Evolutionary conservation across 2,888 invertebrate genomes (phyloP).

Genomic region (Clunio marinus): DNA sequence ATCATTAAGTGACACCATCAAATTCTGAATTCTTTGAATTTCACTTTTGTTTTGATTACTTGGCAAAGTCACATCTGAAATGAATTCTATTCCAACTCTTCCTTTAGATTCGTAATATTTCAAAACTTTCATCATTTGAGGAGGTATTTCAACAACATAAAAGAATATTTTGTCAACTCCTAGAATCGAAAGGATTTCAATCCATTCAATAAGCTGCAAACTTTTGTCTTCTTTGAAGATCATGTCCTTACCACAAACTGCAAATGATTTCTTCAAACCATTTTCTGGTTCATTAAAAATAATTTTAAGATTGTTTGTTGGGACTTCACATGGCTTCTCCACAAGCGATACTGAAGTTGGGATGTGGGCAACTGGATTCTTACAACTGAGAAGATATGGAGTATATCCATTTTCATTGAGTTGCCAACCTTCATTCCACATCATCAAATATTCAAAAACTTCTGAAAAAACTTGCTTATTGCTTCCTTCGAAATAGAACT

Average conservation of each 20-base stretch:
- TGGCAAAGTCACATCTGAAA: neutral
- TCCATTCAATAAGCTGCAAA: constrained; percentile 14
- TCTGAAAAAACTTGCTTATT: neutral
- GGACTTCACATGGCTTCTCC: neutral
- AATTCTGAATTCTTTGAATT: constrained; percentile 1
- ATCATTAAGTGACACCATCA: neutral
- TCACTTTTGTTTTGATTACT: neutral
- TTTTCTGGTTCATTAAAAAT: neutral
- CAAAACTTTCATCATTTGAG: neutral
- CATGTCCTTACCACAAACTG: neutral
- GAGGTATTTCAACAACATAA: neutral
- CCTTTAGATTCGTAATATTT: neutral
- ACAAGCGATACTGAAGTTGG: constrained; percentile 10
- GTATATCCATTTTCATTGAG: neutral
- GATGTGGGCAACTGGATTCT: neutral
- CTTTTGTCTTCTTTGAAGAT: neutral
- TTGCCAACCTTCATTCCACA: constrained; percentile 3
- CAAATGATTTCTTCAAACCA: neutral
- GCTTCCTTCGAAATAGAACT: neutral
- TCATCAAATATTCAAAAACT: neutral
- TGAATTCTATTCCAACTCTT: neutral
- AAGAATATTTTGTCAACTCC: constrained; percentile 19
- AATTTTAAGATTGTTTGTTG: neutral
- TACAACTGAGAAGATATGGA: neutral
- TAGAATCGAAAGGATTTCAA: neutral